Percentiles rank a stretch among this genome's conserved stretches.
These are phyloP conservation scores for Gobionotothen gibberifrons DNA, from an alignment of 2,797 vertebrate species.

Conservation along the genomic window DNA sequence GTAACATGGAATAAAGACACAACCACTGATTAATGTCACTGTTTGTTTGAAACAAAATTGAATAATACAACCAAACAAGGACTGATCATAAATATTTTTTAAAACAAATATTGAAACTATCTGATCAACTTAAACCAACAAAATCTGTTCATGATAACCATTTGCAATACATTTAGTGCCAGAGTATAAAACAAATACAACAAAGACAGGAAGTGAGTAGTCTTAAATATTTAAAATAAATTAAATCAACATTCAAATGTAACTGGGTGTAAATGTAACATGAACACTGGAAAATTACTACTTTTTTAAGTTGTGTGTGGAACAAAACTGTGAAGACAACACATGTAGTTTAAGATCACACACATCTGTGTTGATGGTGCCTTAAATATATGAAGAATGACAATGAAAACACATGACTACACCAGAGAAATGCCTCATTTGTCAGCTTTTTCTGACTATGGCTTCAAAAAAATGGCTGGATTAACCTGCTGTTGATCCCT, in stretches of 20 bases:
- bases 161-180: conserved; percentile 43
- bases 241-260: conserved; percentile 59
- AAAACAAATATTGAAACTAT: conserved; percentile 22
- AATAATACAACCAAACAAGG: conserved; percentile 5
- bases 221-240: conserved; percentile 68
- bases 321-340: conserved; percentile 36
- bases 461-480: conserved; percentile 40
- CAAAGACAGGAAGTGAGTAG: conserved; percentile 22
- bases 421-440: conserved; percentile 27
- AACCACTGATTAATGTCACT: conserved; percentile 18
- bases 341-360: conserved; percentile 17
- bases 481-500: not conserved
- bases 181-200: conserved; percentile 52
- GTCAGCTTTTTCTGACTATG: conserved; percentile 38
- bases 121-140: conserved; percentile 19
- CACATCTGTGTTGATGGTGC: conserved; percentile 6
- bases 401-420: conserved; percentile 5
- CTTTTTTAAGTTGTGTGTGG: not conserved
- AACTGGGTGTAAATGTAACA: conserved; percentile 29
- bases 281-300: conserved; percentile 11
- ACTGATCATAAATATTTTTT: conserved; percentile 26
- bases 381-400: conserved; percentile 6
- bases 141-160: not conserved
- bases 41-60: conserved; percentile 26
- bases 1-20: conserved; percentile 44